A percentile compares a stretch with the other conserved stretches of the same genome.
phyloP scores from a whole-genome alignment of 2,888 invertebrate genomes.

The Cerceris ruficornis region DNA sequence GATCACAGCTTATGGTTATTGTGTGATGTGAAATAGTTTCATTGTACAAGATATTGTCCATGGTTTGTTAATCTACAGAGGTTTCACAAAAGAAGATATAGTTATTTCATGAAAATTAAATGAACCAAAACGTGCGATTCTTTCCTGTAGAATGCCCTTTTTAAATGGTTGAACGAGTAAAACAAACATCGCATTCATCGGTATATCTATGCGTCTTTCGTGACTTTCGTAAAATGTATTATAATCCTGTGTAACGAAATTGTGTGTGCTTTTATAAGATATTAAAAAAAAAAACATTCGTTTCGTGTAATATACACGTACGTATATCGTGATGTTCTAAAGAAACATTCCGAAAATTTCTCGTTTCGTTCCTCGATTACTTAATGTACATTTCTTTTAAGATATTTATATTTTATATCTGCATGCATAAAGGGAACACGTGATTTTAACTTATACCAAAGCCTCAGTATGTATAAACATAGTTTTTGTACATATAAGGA shows the following conservation, averaged over 20 bases:
- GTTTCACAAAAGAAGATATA: slow-evolving; percentile 10
- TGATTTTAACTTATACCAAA: slow-evolving; percentile 32
- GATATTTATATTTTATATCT: slow-evolving; percentile 17
- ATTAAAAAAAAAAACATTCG: slow-evolving; percentile 12
- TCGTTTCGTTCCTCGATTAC: neutral
- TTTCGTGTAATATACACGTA: slow-evolving; percentile 4
- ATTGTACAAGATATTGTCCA: slow-evolving; percentile 32
- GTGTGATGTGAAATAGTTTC: slow-evolving; percentile 51
- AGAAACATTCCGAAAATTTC: slow-evolving; percentile 42
- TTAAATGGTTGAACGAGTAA: slow-evolving; percentile 9
- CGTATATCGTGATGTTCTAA: slow-evolving; percentile 13
- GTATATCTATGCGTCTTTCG: slow-evolving; percentile 16
- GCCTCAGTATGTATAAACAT: slow-evolving; percentile 36
- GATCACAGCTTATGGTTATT: slow-evolving; percentile 29
- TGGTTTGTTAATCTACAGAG: slow-evolving; percentile 28
- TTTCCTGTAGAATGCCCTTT: slow-evolving; percentile 21
- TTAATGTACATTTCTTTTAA: slow-evolving; percentile 16
- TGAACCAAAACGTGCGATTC: slow-evolving; percentile 4
- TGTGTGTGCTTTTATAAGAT: slow-evolving; percentile 18
- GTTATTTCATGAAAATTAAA: slow-evolving; percentile 22
- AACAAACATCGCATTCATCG: slow-evolving; percentile 13
- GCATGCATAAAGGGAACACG: slow-evolving; percentile 6
- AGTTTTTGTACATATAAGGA: slow-evolving; percentile 59
- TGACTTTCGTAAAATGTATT: slow-evolving; percentile 17
- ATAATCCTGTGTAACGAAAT: slow-evolving; percentile 32